Conservation (phyloP, 2,888 invertebrate genomes). For the Caenorhabditis angaria region DNA sequence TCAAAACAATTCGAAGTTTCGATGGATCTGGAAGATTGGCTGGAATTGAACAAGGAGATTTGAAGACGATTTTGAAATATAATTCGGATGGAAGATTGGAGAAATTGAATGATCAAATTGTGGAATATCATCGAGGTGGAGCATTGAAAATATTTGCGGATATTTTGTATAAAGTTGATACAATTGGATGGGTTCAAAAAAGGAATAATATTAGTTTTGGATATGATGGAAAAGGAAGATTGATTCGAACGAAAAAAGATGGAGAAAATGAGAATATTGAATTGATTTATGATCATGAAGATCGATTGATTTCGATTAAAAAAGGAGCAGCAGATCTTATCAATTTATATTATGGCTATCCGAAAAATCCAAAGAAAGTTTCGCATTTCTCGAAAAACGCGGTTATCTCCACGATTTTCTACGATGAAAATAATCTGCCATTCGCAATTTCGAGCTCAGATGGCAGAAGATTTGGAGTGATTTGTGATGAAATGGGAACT, state of each 20-base stretch:
- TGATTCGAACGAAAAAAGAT: slow-evolving; percentile 7
- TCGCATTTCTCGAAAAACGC: slow-evolving; percentile 45
- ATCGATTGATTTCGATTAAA: slow-evolving; percentile 23
- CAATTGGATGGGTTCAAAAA: slow-evolving; percentile 23
- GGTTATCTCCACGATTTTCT: slow-evolving; percentile 40
- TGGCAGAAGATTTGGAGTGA: slow-evolving; percentile 33
- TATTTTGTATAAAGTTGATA: slow-evolving; percentile 28
- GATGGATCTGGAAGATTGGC: slow-evolving; percentile 39
- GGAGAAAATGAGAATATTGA: neutral
- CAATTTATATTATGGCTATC: slow-evolving; percentile 35
- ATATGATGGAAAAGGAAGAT: slow-evolving; percentile 48
- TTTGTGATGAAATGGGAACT: slow-evolving; percentile 30
- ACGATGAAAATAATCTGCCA: slow-evolving; percentile 33
- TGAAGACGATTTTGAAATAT: slow-evolving; percentile 24
- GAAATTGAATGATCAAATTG: slow-evolving; percentile 38
- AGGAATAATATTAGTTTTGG: slow-evolving; percentile 20
- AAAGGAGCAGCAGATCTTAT: slow-evolving; percentile 1
- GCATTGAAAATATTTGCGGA: slow-evolving; percentile 37
- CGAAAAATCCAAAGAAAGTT: slow-evolving; percentile 21
- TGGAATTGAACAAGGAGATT: slow-evolving; percentile 14
- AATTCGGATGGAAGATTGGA: slow-evolving; percentile 43
- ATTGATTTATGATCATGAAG: slow-evolving; percentile 22
- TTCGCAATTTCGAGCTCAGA: slow-evolving; percentile 37
- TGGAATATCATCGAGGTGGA: slow-evolving; percentile 51
- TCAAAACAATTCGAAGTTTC: slow-evolving; percentile 11